These are phyloP conservation scores for Spisula subtruncata DNA, from an alignment of 2,888 invertebrate species.

Conservation along the genomic window DNA sequence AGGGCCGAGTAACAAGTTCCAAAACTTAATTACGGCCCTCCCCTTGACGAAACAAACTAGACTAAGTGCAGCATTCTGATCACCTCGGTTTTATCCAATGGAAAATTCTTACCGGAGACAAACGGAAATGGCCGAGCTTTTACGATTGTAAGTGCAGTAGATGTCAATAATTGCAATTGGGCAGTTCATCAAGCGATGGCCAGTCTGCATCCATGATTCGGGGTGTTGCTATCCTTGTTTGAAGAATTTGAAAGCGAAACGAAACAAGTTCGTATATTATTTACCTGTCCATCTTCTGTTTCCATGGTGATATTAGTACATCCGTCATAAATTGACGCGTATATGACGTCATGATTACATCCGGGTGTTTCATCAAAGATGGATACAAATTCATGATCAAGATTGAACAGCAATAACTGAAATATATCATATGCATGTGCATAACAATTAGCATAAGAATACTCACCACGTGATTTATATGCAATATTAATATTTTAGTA, in stretches of 20 bases:
- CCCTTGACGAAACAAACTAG: too few species aligned
- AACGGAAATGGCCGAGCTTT: too few species aligned
- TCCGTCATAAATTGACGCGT: constrained; percentile 43
- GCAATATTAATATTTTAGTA: too few species aligned
- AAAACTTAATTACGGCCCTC: too few species aligned
- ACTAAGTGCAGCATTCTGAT: too few species aligned
- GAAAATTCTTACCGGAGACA: too few species aligned
- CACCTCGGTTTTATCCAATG: too few species aligned
- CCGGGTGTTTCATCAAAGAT: constrained; percentile 25
- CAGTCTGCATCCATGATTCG: background rate
- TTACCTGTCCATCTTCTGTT: constrained; percentile 31
- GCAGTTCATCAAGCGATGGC: background rate
- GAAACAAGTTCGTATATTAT: background rate
- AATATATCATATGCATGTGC: background rate
- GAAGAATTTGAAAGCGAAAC: too few species aligned
- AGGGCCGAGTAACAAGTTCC: too few species aligned
- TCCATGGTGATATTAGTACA: constrained; percentile 53
- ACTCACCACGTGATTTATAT: too few species aligned
- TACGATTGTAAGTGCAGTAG: too few species aligned
- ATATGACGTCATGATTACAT: constrained; percentile 35
- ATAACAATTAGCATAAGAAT: background rate
- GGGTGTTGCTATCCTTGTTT: background rate
- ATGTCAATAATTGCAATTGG: too few species aligned
- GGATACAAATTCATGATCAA: constrained; percentile 37
- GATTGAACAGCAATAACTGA: constrained; percentile 43